Percentiles rank a stretch among this genome's conserved stretches.
phyloP scores from a whole-genome alignment of 2,888 invertebrate genomes.

The Ramazzottius varieornatus region DNA sequence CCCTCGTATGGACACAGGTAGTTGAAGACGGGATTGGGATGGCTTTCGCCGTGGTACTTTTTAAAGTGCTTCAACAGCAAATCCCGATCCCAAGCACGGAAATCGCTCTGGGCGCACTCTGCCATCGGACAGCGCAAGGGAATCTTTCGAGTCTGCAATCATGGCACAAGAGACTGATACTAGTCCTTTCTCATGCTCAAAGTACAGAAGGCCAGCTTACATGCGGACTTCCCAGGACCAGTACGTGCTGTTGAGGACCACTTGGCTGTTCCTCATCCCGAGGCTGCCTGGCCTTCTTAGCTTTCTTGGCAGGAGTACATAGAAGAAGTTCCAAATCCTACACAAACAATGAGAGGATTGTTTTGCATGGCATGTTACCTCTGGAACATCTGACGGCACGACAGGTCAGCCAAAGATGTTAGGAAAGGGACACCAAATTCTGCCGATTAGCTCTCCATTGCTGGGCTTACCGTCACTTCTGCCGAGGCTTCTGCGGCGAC shows the following conservation, averaged over 20 bases:
- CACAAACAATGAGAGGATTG: no score
- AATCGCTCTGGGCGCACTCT: not conserved
- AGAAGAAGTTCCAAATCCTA: no score
- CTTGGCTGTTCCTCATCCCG: not conserved
- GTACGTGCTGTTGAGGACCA: not conserved
- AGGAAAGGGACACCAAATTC: no score
- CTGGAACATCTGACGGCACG: no score
- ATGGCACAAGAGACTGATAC: not conserved
- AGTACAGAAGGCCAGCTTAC: not conserved
- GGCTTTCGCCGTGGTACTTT: not conserved
- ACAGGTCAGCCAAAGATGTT: no score
- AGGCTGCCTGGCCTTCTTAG: not conserved
- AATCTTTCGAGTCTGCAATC: not conserved
- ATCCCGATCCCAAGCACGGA: not conserved
- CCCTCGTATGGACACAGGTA: not conserved
- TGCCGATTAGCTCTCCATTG: no score
- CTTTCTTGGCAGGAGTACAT: not conserved
- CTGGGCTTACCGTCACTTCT: no score
- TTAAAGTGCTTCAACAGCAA: not conserved
- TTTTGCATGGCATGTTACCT: no score
- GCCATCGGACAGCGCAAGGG: not conserved
- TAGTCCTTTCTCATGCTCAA: not conserved
- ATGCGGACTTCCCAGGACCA: not conserved
- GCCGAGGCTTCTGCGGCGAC: no score
- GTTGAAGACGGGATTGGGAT: not conserved